Evolutionary conservation across 1,140 invertebrate genomes (phyloP), one percentile per base, ranked within the genome.

Genomic region (Polypedilum pembai): DNA sequence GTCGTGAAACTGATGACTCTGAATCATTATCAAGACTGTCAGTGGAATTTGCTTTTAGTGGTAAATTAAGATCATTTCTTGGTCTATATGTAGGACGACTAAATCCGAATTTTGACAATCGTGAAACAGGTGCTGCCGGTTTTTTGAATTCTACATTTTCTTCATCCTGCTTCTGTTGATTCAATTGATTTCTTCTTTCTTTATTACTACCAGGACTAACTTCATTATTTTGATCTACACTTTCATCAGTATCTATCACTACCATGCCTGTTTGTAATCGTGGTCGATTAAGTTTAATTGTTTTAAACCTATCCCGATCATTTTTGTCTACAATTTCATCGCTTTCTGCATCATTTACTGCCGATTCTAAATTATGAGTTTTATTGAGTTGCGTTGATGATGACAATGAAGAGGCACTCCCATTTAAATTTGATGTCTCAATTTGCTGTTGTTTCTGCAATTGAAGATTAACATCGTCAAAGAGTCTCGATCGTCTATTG

Each of bases 241-340:
- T 2, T 20, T 73, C 73, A 15, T 41, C 73, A 10, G 73, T 17
- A 73, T 41, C 40, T 0, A 45, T 15, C n/a, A 73, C 41, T 20
- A 41, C 40, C 40, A 73, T 73, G n/a, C 8, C 56, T 2, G 76
- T 76, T 73, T 73, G 78, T 78, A 77, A 41, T 77, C 79, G 69
- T 63, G 40, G 18, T 73, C 78, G 80, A 7, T 77, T 78, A 17
- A 82, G 80, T 77, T 80, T 80, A 33, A 82, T 82, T 24, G 80
- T 82, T 76, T 81, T 81, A 56, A 82, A 82, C n/a, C 80, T 80
- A 65, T 82, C 80, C 7, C 80, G 79, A 76, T 82, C 80, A 10
- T 80, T 33, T 17, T 74, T 74, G 73, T 74, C 40, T 73, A 73
- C 33, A 24, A 73, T 24, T 73, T 73, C 73, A 41, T 41, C 33